Evolutionary conservation across 2,888 invertebrate species (phyloP), one percentile per base, ranked within the genome.

Genomic region (Standfussiana lucernea): DNA sequence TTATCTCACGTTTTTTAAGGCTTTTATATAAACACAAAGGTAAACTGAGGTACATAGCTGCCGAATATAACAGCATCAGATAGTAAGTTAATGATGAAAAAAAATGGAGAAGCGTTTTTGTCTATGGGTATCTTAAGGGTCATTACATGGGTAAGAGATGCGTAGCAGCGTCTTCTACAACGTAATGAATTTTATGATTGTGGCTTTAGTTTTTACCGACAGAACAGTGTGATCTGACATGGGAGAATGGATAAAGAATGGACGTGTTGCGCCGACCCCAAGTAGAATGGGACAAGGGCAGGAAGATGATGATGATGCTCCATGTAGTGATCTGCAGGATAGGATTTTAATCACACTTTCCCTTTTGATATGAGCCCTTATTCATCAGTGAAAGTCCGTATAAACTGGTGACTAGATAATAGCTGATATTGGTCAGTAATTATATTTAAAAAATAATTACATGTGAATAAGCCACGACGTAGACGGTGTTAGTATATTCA

Each of bases 1-100:
- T 32, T 56, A 47, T 65, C 28, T 47, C 24, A 10, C 4, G 42
- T 50, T 82, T 77, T 59, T 61, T 24, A 32, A 42, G 50, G 15
- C 15, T 75, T 64, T 28, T 64, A 15, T 40, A 64, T n/a, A 40
- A 40, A 64, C n/a, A 1, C 15, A 56, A 28, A 56, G n/a, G 13
- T n/a, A n/a, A n/a, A n/a, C n/a, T n/a, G 50, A 50, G 10, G 11
- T n/a, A 53, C n/a, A 11, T 11, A 53, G n/a, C 40, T n/a, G 37
- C 18, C 32, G 59, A 64, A 64, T 64, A 15, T 40, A n/a, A 18
- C 40, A 40, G 18, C 40, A n/a, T 4, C n/a, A n/a, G 8, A n/a
- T 40, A 64, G n/a, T 64, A n/a, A 28, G 3, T 28, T n/a, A 4
- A 18, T 1, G 7, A 28, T n/a, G 18, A n/a, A 62, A 64, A 40